A percentile compares a stretch with the other conserved stretches of the same genome.
phyloP scores from a whole-genome alignment of 2,888 invertebrate genomes.

The Rhingia rostrata region DNA sequence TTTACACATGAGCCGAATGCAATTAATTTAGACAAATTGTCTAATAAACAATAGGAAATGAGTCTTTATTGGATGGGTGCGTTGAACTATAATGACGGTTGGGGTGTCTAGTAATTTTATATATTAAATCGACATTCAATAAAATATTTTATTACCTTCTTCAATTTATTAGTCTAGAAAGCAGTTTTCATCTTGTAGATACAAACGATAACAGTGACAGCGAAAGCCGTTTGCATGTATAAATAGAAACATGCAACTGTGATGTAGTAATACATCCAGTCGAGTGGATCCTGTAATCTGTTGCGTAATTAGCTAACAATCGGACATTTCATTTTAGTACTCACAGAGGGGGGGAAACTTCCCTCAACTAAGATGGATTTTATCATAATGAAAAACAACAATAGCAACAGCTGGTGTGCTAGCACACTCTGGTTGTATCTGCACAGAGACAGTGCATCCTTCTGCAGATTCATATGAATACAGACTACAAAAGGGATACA shows the following conservation, averaged over 20 bases:
- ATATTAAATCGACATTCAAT: not conserved
- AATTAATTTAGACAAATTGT: constrained; percentile 24
- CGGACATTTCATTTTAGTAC: constrained; percentile 13
- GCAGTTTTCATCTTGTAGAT: too few relatives aligned
- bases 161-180: not conserved
- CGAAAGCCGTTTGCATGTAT: not conserved
- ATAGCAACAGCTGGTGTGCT: constrained; percentile 39
- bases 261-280: constrained; percentile 17
- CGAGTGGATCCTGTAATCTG: constrained; percentile 48
- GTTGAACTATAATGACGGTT: not conserved
- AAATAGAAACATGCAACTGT: not conserved
- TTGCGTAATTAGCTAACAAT: constrained; percentile 62
- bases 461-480: not conserved
- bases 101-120: not conserved
- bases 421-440: too few relatives aligned
- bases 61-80: constrained; percentile 3
- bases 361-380: constrained; percentile 29
- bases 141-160: not conserved
- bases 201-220: too few relatives aligned
- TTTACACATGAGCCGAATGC: too few relatives aligned
- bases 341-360: constrained; percentile 18
- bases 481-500: constrained; percentile 14
- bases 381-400: constrained; percentile 44
- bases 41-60: constrained; percentile 30
- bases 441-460: not conserved